Conservation (phyloP, 2,888 invertebrate species). For the Chesias legatella region DNA sequence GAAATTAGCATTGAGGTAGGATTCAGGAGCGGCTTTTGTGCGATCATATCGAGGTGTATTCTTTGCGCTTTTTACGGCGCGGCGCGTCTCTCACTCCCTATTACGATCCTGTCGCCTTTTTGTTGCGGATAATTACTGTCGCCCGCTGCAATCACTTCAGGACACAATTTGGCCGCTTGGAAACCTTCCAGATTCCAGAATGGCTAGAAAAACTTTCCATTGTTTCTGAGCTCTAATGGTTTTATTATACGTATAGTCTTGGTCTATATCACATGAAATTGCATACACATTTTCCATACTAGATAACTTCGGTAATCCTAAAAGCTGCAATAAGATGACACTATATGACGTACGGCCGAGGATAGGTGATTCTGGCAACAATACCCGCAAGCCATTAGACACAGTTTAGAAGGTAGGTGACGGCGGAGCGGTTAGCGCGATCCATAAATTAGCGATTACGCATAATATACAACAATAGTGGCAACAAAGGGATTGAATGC, state of each 20-base stretch:
- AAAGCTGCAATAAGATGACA: slow-evolving; percentile 10
- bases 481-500: slow-evolving; percentile 80
- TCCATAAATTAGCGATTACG: slow-evolving; percentile 78
- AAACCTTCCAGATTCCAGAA: slow-evolving; percentile 25
- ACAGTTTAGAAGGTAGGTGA: slow-evolving; percentile 49
- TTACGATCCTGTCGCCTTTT: slow-evolving; percentile 73
- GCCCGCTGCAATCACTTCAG: slow-evolving; percentile 41
- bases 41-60: slow-evolving; percentile 81
- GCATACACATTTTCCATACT: slow-evolving; percentile 3
- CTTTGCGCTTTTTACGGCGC: slow-evolving; percentile 78
- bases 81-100: slow-evolving; percentile 60
- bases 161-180: slow-evolving; percentile 36
- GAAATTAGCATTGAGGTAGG: slow-evolving; percentile 81
- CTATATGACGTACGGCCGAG: slow-evolving; percentile 13
- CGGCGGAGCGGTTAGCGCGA: slow-evolving; percentile 50
- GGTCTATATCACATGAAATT: slow-evolving; percentile 2
- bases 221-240: slow-evolving; percentile 16
- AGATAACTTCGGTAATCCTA: slow-evolving; percentile 10
- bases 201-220: slow-evolving; percentile 19
- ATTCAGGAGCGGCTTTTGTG: slow-evolving; percentile 79
- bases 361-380: slow-evolving; percentile 11
- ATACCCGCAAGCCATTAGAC: slow-evolving; percentile 33
- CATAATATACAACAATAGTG: slow-evolving; percentile 71
- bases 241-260: slow-evolving; percentile 13
- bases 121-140: slow-evolving; percentile 71